Percentiles rank a stretch among this genome's conserved stretches.
Conservation (phyloP, 2,797 vertebrate genomes). For the Aldrovandia affinis region DNA sequence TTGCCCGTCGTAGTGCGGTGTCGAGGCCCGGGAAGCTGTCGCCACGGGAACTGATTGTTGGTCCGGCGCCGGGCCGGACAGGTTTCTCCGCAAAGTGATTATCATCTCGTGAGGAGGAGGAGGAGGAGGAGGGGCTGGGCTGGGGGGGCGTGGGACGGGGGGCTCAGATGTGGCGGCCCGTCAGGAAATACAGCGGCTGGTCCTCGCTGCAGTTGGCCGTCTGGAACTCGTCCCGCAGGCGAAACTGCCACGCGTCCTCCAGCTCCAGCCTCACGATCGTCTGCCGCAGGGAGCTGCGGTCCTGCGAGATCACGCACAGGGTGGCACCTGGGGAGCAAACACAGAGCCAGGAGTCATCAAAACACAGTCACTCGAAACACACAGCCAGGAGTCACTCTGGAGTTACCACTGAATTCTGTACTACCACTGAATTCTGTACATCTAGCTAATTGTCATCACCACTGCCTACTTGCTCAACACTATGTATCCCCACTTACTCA, state of each 20-base stretch:
- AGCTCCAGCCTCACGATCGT: constrained; percentile 93
- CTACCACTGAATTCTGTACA: no score
- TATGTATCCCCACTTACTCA: no score
- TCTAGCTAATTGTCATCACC: no score
- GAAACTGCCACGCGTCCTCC: constrained; percentile 98
- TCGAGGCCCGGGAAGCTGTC: background rate
- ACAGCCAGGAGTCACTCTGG: no score
- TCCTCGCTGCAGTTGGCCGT: constrained; percentile 95
- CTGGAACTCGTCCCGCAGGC: constrained; percentile 95
- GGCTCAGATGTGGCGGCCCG: constrained; percentile 88
- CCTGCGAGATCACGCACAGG: constrained; percentile 95
- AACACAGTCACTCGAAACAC: no score
- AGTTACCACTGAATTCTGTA: no score
- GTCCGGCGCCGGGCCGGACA: constrained; percentile 13
- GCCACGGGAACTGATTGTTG: constrained; percentile 40
- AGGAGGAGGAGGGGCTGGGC: constrained; percentile 27
- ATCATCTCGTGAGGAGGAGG: constrained; percentile 25
- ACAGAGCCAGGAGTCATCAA: no score
- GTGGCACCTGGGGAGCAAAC: constrained; percentile 95
- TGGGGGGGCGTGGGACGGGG: constrained; percentile 10
- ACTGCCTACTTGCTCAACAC: no score
- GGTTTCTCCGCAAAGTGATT: constrained; percentile 30
- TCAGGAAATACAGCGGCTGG: constrained; percentile 94
- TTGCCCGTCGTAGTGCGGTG: constrained; percentile 30
- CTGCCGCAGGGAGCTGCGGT: constrained; percentile 93